Percentiles rank a stretch among this genome's conserved stretches.
Evolutionary conservation across 1,140 invertebrate genomes (phyloP).

Genomic region (Drosophila murphyi): DNA sequence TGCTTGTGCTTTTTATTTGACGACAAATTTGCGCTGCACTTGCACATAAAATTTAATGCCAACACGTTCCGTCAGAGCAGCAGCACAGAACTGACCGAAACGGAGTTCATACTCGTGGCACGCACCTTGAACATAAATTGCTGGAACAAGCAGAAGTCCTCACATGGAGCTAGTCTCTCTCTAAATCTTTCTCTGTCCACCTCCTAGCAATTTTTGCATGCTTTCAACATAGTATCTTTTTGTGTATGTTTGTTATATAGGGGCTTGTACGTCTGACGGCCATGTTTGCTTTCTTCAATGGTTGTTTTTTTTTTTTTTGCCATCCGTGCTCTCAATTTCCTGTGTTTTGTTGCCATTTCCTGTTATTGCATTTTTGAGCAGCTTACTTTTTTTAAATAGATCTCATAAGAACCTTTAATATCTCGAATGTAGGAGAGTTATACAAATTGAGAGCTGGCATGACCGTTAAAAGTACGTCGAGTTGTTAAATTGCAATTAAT

Average conservation of each 20-base stretch:
- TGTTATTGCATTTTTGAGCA: constrained; percentile 60
- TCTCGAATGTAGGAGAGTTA: constrained; percentile 6
- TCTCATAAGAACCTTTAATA: constrained; percentile 44
- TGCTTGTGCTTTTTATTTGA: constrained; percentile 4
- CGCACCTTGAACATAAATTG: constrained; percentile 60
- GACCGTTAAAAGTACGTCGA: constrained; percentile 22
- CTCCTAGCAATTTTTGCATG: constrained; percentile 44
- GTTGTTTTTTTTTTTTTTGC: constrained; percentile 9
- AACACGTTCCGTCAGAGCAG: constrained; percentile 41
- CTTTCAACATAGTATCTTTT: constrained; percentile 26
- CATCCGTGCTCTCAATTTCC: constrained; percentile 51
- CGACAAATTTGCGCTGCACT: constrained; percentile 51
- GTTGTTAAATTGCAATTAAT: constrained; percentile 54
- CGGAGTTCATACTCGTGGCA: constrained; percentile 50
- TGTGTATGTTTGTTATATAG: constrained; percentile 8
- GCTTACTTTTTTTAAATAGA: constrained; percentile 28
- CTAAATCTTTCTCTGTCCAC: neutral
- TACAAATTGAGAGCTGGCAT: constrained; percentile 19
- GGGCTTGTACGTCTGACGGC: constrained; percentile 33
- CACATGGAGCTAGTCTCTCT: neutral
- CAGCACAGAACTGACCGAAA: constrained; percentile 49
- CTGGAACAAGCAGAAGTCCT: constrained; percentile 28
- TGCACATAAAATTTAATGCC: constrained; percentile 57
- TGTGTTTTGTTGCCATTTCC: constrained; percentile 56
- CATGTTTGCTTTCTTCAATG: constrained; percentile 49